Base-by-base conservation (phyloP, 2,113 vertebrate genomes). In the Copsychus sechellarum region DNA sequence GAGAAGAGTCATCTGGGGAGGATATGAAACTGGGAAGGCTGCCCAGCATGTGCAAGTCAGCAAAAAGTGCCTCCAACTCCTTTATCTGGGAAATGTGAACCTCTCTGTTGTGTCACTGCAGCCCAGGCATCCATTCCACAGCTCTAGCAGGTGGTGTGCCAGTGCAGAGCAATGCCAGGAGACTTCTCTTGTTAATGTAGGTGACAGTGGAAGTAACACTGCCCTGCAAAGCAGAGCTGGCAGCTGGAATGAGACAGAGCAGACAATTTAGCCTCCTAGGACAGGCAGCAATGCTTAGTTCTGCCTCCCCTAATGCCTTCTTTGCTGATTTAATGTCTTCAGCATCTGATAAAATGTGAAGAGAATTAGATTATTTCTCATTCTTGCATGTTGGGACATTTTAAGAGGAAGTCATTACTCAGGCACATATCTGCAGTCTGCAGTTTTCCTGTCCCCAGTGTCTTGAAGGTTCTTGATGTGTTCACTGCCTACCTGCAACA, bases 51-150 rank as follows among this genome's bases (percentile, higher is more conserved):
- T 26, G 25, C 50, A 48, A 29, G 45, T 45, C 60, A 57, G 38
- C 28, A 57, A 66, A 64, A 6, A 77, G 12, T 0, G 0, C 33
- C 29, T 42, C 31, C 0, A 2, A 34, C 42, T 38, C 28, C 42
- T 18, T 83, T 48, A 42, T 69, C 38, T 22, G 47, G 42, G 80
- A 70, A 92, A 50, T 33, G 29, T 60, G 66, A 61, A 82, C 38
- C 54, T 47, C 38, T 14, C 6, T 53, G 29, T 26, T 65, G 8
- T 57, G 50, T 69, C 38, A n/a, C 21, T 36, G 20, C 24, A 14
- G 20, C 43, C 64, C 16, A 34, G 26, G 24, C 8, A 31, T 36
- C 43, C 51, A 33, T 43, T 18, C 62, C 23, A 12, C 18, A 17
- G 22, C 17, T 86, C 24, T 19, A 31, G 58, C 28, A 72, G 60